Conservation (phyloP, 2,113 vertebrate genomes). For the Poeciliopsis retropinna region DNA sequence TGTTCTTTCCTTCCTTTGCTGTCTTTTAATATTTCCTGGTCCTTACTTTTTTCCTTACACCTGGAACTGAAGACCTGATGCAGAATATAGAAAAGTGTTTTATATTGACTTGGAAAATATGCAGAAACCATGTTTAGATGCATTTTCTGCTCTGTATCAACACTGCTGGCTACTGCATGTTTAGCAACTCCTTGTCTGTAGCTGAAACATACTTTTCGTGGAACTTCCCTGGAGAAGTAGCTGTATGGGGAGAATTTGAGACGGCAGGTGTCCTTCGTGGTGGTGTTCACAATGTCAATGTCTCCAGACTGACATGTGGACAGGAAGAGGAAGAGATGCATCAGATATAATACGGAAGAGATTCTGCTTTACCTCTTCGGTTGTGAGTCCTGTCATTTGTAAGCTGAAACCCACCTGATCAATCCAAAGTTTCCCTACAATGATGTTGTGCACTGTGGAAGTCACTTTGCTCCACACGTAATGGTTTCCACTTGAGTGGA, state of each 20-base stretch:
- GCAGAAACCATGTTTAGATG: too few relatives aligned
- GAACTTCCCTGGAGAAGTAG: conserved; percentile 94
- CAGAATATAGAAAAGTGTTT: too few relatives aligned
- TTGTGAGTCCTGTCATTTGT: background rate
- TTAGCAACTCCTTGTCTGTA: background rate
- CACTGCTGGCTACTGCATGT: background rate
- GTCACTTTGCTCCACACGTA: conserved; percentile 97
- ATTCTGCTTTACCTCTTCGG: background rate
- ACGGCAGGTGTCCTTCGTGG: conserved; percentile 92
- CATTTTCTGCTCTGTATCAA: background rate
- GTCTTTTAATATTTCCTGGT: too few relatives aligned
- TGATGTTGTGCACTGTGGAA: conserved; percentile 97
- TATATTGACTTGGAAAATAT: too few relatives aligned
- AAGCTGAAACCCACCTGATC: conserved; percentile 84
- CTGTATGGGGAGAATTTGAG: conserved; percentile 97
- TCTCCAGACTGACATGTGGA: conserved; percentile 86
- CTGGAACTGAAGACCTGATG: too few relatives aligned
- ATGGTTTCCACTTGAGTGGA: conserved; percentile 90
- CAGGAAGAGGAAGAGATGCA: conserved; percentile 8
- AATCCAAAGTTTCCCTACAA: conserved; percentile 97
- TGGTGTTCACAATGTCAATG: conserved; percentile 92
- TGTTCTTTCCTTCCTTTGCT: too few relatives aligned
- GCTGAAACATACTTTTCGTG: conserved; percentile 86
- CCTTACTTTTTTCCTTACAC: too few relatives aligned
- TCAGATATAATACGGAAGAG: background rate